Evolutionary conservation across 2,113 vertebrate genomes (phyloP).

Genomic region (Mastomys natalensis): DNA sequence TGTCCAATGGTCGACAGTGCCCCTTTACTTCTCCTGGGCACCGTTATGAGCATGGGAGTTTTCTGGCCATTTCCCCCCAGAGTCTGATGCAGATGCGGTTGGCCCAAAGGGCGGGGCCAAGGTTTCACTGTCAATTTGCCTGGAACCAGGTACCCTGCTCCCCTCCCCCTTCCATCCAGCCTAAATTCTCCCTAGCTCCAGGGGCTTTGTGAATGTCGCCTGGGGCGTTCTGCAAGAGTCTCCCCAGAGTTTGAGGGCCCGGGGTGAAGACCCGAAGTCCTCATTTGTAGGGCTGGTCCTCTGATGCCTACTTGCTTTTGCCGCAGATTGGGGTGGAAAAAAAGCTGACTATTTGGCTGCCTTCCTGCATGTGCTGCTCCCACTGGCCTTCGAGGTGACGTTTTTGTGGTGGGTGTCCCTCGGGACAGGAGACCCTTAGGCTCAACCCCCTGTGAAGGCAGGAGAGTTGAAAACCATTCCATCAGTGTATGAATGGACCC

Average conservation of each 20-base stretch:
- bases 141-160: conserved; percentile 93
- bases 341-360: conserved; percentile 94
- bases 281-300: background rate
- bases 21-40: conserved; percentile 99
- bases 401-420: accelerated
- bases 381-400: conserved; percentile 95
- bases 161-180: background rate
- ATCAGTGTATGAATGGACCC: background rate
- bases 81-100: conserved; percentile 91
- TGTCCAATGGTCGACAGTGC: conserved; percentile 83
- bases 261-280: background rate
- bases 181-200: background rate
- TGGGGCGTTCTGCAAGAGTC: background rate
- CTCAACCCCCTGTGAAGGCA: background rate
- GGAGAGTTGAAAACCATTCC: background rate
- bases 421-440: background rate
- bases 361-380: conserved; percentile 95
- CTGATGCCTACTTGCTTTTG: background rate
- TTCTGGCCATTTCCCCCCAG: conserved; percentile 95
- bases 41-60: conserved; percentile 93
- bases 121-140: conserved; percentile 96
- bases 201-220: background rate
- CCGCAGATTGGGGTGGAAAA: conserved; percentile 93
- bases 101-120: conserved; percentile 91
- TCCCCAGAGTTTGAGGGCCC: background rate